phyloP scores from a whole-genome alignment of 2,888 invertebrate genomes.

The Drosophila pseudotakahashii region DNA sequence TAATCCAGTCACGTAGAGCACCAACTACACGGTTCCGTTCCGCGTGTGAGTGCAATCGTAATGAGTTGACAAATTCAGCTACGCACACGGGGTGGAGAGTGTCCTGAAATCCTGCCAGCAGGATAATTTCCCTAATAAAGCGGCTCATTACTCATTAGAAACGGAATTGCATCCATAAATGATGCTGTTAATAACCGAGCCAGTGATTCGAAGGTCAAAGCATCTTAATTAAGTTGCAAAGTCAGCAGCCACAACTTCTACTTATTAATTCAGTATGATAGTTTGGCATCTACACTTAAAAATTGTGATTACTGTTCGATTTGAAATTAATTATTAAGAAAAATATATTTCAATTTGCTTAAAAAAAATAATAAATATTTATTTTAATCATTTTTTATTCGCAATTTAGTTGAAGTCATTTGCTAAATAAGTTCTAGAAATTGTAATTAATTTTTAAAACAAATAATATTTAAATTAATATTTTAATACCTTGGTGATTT shows the following conservation, averaged over 20 bases:
- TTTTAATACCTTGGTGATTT: no score
- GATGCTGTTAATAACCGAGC: constrained; percentile 1
- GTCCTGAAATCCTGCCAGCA: constrained; percentile 4
- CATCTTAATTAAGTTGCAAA: constrained; percentile 6
- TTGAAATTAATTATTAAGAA: no score
- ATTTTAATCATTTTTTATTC: no score
- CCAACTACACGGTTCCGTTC: constrained; percentile 4
- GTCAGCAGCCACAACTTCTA: constrained; percentile 5
- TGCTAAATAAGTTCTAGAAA: no score
- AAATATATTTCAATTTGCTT: no score
- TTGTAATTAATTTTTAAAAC: no score
- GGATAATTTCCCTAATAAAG: constrained; percentile 13
- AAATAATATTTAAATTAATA: no score
- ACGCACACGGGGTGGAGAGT: not conserved
- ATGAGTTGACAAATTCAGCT: constrained; percentile 9
- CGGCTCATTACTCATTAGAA: not conserved
- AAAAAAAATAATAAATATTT: not conserved
- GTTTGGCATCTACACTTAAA: not conserved
- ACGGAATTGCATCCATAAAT: constrained; percentile 17
- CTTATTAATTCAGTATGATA: not conserved
- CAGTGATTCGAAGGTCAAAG: constrained; percentile 3
- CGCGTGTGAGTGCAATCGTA: constrained; percentile 21
- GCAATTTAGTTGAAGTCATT: no score
- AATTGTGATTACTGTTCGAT: not conserved
- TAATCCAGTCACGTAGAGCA: constrained; percentile 50